Evolutionary conservation across 2,797 vertebrate genomes (phyloP).

Genomic region (Lepilemur ruficaudatus): DNA sequence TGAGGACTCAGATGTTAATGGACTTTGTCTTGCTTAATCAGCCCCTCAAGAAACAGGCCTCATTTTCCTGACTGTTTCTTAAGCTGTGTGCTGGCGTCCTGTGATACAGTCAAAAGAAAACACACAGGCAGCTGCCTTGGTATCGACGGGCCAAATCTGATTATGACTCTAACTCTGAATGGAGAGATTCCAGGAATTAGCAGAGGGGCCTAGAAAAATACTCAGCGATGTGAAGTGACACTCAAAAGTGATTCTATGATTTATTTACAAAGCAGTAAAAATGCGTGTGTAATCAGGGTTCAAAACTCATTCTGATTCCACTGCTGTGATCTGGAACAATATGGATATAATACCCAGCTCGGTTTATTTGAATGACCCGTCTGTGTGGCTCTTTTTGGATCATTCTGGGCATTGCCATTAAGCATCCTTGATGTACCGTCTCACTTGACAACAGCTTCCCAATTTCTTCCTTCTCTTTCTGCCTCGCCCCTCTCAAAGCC

Average conservation of each 20-base stretch:
- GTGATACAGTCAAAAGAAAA: constrained; percentile 73
- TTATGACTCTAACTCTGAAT: constrained; percentile 40
- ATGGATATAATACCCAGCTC: neutral
- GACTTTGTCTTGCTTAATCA: constrained; percentile 87
- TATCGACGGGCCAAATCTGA: constrained; percentile 35
- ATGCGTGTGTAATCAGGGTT: neutral
- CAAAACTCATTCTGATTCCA: neutral
- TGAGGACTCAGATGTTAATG: constrained; percentile 85
- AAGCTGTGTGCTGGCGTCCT: constrained; percentile 59
- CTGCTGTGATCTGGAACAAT: neutral
- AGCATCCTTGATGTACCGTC: neutral
- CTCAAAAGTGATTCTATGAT: neutral
- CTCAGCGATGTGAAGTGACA: constrained; percentile 54
- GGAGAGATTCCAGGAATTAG: constrained; percentile 64
- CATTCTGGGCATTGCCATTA: neutral
- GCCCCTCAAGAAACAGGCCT: constrained; percentile 63
- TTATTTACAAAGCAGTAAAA: neutral
- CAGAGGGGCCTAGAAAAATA: constrained; percentile 50
- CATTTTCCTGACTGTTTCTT: constrained; percentile 68
- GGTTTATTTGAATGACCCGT: neutral
- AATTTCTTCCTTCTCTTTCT: neutral
- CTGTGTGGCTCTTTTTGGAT: neutral
- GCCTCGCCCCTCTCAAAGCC: neutral
- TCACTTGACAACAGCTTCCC: neutral
- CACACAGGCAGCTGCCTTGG: constrained; percentile 49